Conservation (phyloP, 1,140 invertebrate genomes). For the Ceratosolen fusciceps region DNA sequence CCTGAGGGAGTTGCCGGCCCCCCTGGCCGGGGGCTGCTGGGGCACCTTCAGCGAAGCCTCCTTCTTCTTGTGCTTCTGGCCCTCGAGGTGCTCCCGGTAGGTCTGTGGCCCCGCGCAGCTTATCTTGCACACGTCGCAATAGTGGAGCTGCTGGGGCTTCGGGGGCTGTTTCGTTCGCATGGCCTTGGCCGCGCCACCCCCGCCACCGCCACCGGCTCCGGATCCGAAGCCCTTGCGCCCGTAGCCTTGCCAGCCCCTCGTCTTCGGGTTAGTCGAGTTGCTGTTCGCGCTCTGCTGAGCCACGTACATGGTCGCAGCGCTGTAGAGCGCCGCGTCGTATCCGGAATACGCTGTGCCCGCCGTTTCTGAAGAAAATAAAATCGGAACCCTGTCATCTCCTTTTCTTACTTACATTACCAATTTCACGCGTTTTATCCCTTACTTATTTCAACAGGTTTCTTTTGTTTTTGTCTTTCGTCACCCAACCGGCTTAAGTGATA, state of each 20-base stretch:
- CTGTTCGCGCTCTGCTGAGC: slow-evolving; percentile 83
- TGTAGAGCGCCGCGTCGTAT: slow-evolving; percentile 93
- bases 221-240: slow-evolving; percentile 77
- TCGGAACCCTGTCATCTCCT: no score
- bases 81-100: slow-evolving; percentile 97
- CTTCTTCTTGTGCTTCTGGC: slow-evolving; percentile 99
- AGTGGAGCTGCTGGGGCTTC: slow-evolving; percentile 92
- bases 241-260: slow-evolving; percentile 80
- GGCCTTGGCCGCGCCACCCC: slow-evolving; percentile 74
- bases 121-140: slow-evolving; percentile 98
- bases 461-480: no score
- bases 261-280: slow-evolving; percentile 73
- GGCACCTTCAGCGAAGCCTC: slow-evolving; percentile 90
- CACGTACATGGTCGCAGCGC: slow-evolving; percentile 93
- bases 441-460: no score
- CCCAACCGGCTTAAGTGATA: no score
- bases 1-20: slow-evolving; percentile 81
- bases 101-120: slow-evolving; percentile 97
- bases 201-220: slow-evolving; percentile 73
- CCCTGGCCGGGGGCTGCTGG: slow-evolving; percentile 69
- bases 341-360: slow-evolving; percentile 79
- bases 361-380: slow-evolving; percentile 70
- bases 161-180: slow-evolving; percentile 85
- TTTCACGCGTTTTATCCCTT: no score
- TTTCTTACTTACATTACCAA: no score